Evolutionary conservation across 2,113 vertebrate genomes (phyloP), one percentile per base, ranked within the genome.

Genomic region (Lamprotornis superbus): DNA sequence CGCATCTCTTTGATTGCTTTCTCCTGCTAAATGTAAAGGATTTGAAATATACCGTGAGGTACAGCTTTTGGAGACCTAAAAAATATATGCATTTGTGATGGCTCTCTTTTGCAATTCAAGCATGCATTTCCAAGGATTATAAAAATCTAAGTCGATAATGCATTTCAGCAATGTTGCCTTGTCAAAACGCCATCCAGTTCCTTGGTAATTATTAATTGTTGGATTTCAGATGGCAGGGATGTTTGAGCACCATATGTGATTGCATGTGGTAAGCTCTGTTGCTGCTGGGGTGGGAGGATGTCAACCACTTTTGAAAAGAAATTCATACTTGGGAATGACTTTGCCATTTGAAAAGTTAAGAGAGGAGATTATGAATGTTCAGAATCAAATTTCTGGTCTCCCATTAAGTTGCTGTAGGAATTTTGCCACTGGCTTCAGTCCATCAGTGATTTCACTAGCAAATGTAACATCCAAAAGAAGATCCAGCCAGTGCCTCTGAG

Each of bases 331-430:
- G 33, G 83, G 73, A 64, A 78, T 60, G 28, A 55, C 57, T 92
- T 93, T 61, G 49, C 61, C 40, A 28, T 65, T 79, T 87, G 17
- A 3, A 37, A 73, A 69, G 42, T 69, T 79, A 24, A 59, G 68
- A 81, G 68, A 81, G 53, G 53, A 85, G 82, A 44, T 83, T 71
- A 52, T 69, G n/a, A 30, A 21, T 55, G 70, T 75, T 56, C 61
- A 87, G 53, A 89, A 64, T 79, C 40, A 61, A 59, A 79, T 85
- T 93, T 90, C 69, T 84, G 46, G 55, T 69, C 81, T 69, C 81
- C 74, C 28, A 27, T 61, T 79, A 79, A 83, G 56, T 69, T 90
- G 49, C 70, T 65, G 47, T 35, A 90, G 81, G 67, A 88, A 59
- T 95, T 94, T 79, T 91, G 84, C 67, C 35, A 21, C 70, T 90